Percentiles rank a stretch among this genome's conserved stretches.
Conservation (phyloP, 1,140 invertebrate species). For the Cydia strobilella region DNA sequence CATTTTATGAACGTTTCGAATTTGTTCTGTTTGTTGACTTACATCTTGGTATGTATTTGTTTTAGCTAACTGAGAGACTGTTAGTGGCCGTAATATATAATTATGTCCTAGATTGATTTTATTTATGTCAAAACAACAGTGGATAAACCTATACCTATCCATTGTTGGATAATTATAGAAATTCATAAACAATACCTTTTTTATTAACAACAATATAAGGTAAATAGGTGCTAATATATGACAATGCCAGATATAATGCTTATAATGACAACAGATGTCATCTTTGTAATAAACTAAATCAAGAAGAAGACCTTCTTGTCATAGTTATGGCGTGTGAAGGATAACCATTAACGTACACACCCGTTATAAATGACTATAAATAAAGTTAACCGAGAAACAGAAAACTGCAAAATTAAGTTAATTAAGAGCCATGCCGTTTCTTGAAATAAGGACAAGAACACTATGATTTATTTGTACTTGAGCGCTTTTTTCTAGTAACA, state of each 20-base stretch:
- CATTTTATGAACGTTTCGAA: background rate
- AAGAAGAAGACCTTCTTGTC: background rate
- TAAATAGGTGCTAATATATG: background rate
- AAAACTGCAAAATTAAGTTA: constrained; percentile 29
- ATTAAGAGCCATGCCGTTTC: background rate
- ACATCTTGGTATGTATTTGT: background rate
- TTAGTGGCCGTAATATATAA: too few species aligned
- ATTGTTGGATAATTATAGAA: background rate
- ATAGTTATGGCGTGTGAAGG: constrained; percentile 13
- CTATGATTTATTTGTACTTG: constrained; percentile 16
- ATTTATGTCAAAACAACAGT: background rate
- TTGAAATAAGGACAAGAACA: constrained; percentile 21
- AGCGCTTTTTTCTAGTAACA: background rate
- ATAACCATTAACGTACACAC: constrained; percentile 3
- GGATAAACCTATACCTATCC: background rate
- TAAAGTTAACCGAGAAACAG: constrained; percentile 24
- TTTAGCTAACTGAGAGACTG: too few species aligned
- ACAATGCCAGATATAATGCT: background rate
- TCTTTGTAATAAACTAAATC: constrained; percentile 10
- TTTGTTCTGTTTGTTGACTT: background rate
- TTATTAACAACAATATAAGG: background rate
- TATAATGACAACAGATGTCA: background rate
- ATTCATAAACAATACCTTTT: background rate
- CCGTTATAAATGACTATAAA: constrained; percentile 23
- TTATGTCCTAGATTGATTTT: background rate